Percentiles rank a stretch among this genome's conserved stretches.
Conservation (phyloP, 2,113 vertebrate genomes). For the Cyanoliseus patagonus region DNA sequence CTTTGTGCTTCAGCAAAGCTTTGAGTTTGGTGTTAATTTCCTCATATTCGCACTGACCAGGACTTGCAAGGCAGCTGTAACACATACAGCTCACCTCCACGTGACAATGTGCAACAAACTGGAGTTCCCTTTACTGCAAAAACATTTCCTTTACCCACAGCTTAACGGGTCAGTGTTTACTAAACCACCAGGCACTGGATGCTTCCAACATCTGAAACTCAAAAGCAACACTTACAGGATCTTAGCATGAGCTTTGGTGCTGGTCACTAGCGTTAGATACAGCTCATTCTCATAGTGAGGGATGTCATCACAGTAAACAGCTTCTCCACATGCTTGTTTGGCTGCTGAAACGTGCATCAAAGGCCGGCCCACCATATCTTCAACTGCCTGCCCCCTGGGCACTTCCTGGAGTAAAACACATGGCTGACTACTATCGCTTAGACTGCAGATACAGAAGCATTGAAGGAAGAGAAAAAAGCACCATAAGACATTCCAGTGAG, state of each 20-base stretch:
- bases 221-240: conserved; percentile 81
- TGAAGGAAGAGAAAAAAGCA: background rate
- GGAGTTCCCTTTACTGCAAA: background rate
- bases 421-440: background rate
- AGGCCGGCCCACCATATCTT: conserved; percentile 88
- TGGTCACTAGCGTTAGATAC: conserved; percentile 86
- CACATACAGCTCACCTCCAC: background rate
- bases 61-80: background rate
- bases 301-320: conserved; percentile 93
- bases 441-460: background rate
- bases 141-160: background rate
- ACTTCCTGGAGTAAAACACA: conserved; percentile 79
- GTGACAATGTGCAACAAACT: background rate
- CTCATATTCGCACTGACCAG: background rate
- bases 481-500: background rate
- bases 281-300: conserved; percentile 88
- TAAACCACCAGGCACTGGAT: background rate
- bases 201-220: background rate
- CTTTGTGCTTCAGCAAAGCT: background rate
- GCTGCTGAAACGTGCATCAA: conserved; percentile 87
- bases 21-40: background rate
- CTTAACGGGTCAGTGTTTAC: background rate
- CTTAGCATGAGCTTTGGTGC: conserved; percentile 86
- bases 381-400: conserved; percentile 78
- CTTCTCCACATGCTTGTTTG: conserved; percentile 93